These are phyloP conservation scores for Colius striatus DNA, from an alignment of 2,113 vertebrate species.

Conservation along the genomic window DNA sequence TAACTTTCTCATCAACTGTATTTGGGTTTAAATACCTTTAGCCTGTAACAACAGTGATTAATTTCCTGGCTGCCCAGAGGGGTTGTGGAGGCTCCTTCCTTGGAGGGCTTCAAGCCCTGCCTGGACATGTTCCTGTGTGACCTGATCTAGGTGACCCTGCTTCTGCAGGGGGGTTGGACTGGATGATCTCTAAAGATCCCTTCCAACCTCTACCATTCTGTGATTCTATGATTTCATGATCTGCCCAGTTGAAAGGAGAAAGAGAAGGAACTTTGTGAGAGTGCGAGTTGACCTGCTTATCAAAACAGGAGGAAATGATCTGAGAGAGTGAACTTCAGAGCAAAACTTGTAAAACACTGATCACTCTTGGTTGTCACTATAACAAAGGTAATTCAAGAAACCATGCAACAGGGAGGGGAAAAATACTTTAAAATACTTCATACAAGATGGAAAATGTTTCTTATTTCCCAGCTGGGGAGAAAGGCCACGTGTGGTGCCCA, in stretches of 20 bases:
- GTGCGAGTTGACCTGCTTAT: neutral
- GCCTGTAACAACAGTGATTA: neutral
- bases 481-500: neutral
- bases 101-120: too few relatives aligned
- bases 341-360: neutral
- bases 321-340: neutral
- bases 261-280: neutral
- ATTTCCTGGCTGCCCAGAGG: neutral
- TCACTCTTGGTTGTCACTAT: neutral
- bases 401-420: neutral
- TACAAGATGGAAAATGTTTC: neutral
- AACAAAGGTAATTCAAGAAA: neutral
- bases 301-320: neutral
- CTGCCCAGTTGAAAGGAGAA: neutral
- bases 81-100: too few relatives aligned
- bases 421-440: neutral
- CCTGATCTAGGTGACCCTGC: too few relatives aligned
- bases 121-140: too few relatives aligned
- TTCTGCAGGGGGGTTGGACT: too few relatives aligned
- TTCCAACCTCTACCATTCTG: too few relatives aligned
- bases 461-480: neutral
- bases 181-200: too few relatives aligned
- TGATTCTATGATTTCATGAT: neutral
- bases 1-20: neutral
- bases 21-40: neutral